A percentile compares a stretch with the other conserved stretches of the same genome.
These are phyloP conservation scores for Trichoplax adhaerens DNA, from an alignment of 37 sponge, comb jelly and placozoan genomes.

Conservation along the genomic window DNA sequence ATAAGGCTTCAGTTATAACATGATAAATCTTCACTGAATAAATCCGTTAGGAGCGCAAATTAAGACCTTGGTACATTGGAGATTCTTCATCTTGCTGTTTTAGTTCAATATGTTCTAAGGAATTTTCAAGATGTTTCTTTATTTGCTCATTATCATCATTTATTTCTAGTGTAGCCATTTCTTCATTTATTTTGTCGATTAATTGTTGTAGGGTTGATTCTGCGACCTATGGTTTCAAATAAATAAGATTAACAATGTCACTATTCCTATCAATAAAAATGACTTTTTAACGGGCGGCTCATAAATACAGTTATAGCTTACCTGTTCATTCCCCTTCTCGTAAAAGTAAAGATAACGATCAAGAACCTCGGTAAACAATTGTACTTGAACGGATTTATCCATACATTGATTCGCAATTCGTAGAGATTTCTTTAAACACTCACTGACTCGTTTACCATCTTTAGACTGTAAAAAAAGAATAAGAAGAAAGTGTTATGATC, in stretches of 20 bases:
- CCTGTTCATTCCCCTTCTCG: slow-evolving; percentile 75
- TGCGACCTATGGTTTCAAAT: slow-evolving; percentile 23
- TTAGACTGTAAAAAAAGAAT: neutral
- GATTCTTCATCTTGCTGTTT: slow-evolving; percentile 16
- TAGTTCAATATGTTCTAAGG: slow-evolving; percentile 46
- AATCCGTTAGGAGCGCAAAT: too few relatives aligned
- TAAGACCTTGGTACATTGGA: too few relatives aligned
- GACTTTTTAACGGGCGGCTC: neutral
- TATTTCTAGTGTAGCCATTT: slow-evolving; percentile 39
- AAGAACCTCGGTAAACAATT: slow-evolving; percentile 84
- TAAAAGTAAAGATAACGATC: slow-evolving; percentile 71
- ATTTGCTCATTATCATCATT: slow-evolving; percentile 53
- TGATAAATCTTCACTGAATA: too few relatives aligned
- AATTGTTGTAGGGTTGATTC: slow-evolving; percentile 48
- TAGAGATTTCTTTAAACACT: slow-evolving; percentile 85
- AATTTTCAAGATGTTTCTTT: slow-evolving; percentile 67
- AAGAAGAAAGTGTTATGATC: too few relatives aligned
- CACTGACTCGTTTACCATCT: slow-evolving; percentile 73
- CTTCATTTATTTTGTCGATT: slow-evolving; percentile 70
- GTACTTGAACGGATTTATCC: slow-evolving; percentile 66
- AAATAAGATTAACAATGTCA: neutral
- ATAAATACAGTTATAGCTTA: slow-evolving; percentile 11
- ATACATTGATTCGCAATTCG: slow-evolving; percentile 94
- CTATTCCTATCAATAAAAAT: neutral
- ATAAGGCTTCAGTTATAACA: too few relatives aligned